phyloP scores from a whole-genome alignment of 2,888 invertebrate species.

The Acanthosepion lycidas region DNA sequence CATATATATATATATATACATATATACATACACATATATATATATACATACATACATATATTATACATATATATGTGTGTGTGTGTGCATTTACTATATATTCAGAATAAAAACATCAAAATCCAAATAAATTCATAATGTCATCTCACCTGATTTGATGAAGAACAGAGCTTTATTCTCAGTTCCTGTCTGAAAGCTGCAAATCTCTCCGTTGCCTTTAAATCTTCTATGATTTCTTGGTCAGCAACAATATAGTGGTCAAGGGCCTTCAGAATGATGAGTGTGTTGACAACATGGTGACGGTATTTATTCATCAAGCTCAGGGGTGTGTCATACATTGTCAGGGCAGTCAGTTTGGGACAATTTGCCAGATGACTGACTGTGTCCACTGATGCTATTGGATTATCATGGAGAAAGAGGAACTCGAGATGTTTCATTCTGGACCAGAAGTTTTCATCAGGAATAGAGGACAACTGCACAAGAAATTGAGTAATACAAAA shows the following conservation, averaged over 20 bases:
- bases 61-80: no score
- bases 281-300: conserved; percentile 74
- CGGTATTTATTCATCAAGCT: conserved; percentile 72
- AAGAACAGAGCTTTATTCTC: conserved; percentile 64
- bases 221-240: conserved; percentile 75
- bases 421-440: conserved; percentile 65
- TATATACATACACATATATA: no score
- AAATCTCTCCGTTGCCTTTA: conserved; percentile 68
- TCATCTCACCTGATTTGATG: conserved; percentile 60
- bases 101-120: background rate
- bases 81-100: no score
- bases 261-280: conserved; percentile 72
- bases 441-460: conserved; percentile 71
- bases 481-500: background rate
- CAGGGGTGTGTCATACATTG: conserved; percentile 73
- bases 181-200: conserved; percentile 61
- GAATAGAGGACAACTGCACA: conserved; percentile 69
- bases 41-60: no score
- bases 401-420: conserved; percentile 74
- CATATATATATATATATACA: background rate
- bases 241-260: conserved; percentile 73
- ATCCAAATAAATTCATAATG: background rate
- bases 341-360: conserved; percentile 64
- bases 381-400: conserved; percentile 71
- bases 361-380: conserved; percentile 69